Evolutionary conservation across 2,888 invertebrate genomes (phyloP), one percentile per base, ranked within the genome.

Genomic region (Sinotaia quadrata): DNA sequence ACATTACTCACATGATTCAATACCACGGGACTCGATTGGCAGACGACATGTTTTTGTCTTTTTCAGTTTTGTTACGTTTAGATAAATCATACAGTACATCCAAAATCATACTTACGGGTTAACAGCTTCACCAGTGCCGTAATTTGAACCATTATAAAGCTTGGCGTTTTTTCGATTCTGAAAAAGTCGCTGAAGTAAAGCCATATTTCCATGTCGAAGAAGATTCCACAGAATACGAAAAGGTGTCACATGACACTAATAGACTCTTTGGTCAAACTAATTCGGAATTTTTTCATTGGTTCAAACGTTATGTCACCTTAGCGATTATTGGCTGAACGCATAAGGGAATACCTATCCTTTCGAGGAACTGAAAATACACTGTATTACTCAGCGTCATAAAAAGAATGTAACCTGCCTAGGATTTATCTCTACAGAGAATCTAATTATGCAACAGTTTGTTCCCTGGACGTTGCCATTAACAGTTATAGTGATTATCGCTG

Each of bases 151-250:
- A 31, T 37, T 60, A 33, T 67, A 63, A 57, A 60, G 66, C 47
- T 51, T 69, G 37, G 68, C 63, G 65, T 75, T 75, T 52, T 70
- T 67, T 24, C 63, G 49, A 49, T 65, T 65, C 44, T 75, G 73
- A 69, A 73, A 75, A 60, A 75, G 33, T 63, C 71, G 63, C 51
- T 75, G 69, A 51, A 75, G 62, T 34, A 75, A 58, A 71, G 75
- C 75, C 75, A 75, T 75, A 67, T 71, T 70, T 67, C 73, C 73
- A 73, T 71, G 68, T 59, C 63, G 61, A 44, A 41, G 52, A 60
- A 57, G 36, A 33, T 33, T 44, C 41, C 24, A 47, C 52, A 34
- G 41, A 49, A 29, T 37, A 27, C 21, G 51, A 31, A 51, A 29
- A 33, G 41, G 65, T 44, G 65, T 65, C 65, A 65, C 65, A 65